Conservation (phyloP, 2,888 invertebrate genomes). For the Lobophora halterata region DNA sequence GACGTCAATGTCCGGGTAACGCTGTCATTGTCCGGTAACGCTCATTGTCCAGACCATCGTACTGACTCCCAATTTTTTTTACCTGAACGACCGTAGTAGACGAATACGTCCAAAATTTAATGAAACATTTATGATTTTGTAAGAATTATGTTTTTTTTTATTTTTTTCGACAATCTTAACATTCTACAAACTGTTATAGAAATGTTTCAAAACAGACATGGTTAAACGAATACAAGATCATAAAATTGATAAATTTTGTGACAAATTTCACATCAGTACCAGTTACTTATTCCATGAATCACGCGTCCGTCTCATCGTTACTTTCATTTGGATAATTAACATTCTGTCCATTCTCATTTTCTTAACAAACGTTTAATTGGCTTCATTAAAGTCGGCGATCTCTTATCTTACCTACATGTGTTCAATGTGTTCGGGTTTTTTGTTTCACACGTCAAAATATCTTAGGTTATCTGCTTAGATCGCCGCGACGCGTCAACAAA, state of each 20-base stretch:
- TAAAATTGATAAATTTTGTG: not conserved
- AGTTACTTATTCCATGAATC: slow-evolving; percentile 10
- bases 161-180: too few species aligned
- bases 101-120: too few species aligned
- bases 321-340: slow-evolving; percentile 19
- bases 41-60: too few species aligned
- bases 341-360: slow-evolving; percentile 32
- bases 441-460: slow-evolving; percentile 62
- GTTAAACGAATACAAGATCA: too few species aligned
- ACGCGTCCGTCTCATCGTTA: slow-evolving; percentile 12
- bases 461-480: slow-evolving; percentile 55
- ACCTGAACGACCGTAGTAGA: too few species aligned
- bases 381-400: slow-evolving; percentile 37
- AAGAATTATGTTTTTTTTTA: too few species aligned
- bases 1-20: too few species aligned
- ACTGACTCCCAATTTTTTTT: too few species aligned
- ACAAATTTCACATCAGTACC: slow-evolving; percentile 12
- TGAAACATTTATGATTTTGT: too few species aligned
- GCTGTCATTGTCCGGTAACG: too few species aligned
- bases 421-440: slow-evolving; percentile 43
- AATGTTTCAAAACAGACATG: too few species aligned
- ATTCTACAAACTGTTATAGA: too few species aligned
- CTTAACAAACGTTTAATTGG: slow-evolving; percentile 33
- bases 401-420: slow-evolving; percentile 42
- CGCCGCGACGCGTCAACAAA: slow-evolving; percentile 51